Conservation (phyloP, 2,888 invertebrate species). For the Tuta absoluta region DNA sequence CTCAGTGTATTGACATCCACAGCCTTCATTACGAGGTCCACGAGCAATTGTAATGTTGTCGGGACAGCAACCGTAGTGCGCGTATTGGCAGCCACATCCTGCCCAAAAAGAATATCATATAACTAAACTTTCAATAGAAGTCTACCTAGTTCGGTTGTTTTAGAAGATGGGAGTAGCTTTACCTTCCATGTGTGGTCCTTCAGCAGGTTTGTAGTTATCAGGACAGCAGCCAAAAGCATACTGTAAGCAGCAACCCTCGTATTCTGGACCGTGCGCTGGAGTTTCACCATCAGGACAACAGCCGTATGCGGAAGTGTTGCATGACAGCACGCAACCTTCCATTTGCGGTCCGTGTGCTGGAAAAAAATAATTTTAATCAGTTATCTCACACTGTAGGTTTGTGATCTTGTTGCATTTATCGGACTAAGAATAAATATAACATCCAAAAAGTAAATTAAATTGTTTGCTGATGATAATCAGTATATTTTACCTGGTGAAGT, state of each 20-base stretch:
- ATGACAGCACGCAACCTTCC: slow-evolving; percentile 88
- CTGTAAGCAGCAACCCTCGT: slow-evolving; percentile 91
- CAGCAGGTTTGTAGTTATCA: slow-evolving; percentile 90
- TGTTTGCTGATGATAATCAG: not conserved
- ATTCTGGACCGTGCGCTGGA: slow-evolving; percentile 90
- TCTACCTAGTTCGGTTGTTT: not conserved
- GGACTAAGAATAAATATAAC: too few relatives aligned
- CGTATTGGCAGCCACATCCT: slow-evolving; percentile 90
- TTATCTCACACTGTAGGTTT: not conserved
- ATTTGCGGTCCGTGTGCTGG: slow-evolving; percentile 85
- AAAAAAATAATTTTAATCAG: slow-evolving; percentile 1
- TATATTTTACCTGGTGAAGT: slow-evolving; percentile 78
- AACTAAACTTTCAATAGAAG: too few relatives aligned
- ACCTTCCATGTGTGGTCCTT: slow-evolving; percentile 88
- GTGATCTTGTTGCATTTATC: too few relatives aligned
- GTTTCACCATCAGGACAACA: slow-evolving; percentile 93
- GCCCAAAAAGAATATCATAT: not conserved
- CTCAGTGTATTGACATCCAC: slow-evolving; percentile 87
- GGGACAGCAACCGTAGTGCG: slow-evolving; percentile 92
- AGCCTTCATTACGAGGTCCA: slow-evolving; percentile 90
- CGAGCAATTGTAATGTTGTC: slow-evolving; percentile 89
- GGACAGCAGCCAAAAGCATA: slow-evolving; percentile 93
- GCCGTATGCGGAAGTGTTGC: slow-evolving; percentile 86
- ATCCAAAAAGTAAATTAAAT: not conserved
- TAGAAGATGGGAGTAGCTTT: slow-evolving; percentile 26